Conservation (phyloP, 2,113 vertebrate genomes). For the cat (Felis catus) region F.catus_Fca126_mat1.0 CM031414.1:29008501-29009000, state of each 20-base stretch:
- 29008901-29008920: neutral
- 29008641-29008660: neutral
- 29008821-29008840: neutral
- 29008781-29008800: too few relatives aligned
- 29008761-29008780: neutral
- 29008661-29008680: neutral
- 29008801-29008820: too few relatives aligned
- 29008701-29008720: neutral
- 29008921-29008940: neutral
- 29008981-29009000: neutral
- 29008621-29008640: too few relatives aligned
- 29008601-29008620: too few relatives aligned
- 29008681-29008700: neutral
- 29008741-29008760: neutral
- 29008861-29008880: neutral
- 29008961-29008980: constrained; percentile 20
- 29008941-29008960: neutral
- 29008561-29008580: too few relatives aligned
- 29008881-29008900: neutral
- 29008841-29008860: neutral
- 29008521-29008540: too few relatives aligned
- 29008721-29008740: neutral
- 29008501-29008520: too few relatives aligned
- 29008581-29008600: too few relatives aligned
- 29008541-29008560: too few relatives aligned